These are phyloP conservation scores for Menura novaehollandiae DNA, from an alignment of 2,113 vertebrate genomes.

Conservation along the genomic window DNA sequence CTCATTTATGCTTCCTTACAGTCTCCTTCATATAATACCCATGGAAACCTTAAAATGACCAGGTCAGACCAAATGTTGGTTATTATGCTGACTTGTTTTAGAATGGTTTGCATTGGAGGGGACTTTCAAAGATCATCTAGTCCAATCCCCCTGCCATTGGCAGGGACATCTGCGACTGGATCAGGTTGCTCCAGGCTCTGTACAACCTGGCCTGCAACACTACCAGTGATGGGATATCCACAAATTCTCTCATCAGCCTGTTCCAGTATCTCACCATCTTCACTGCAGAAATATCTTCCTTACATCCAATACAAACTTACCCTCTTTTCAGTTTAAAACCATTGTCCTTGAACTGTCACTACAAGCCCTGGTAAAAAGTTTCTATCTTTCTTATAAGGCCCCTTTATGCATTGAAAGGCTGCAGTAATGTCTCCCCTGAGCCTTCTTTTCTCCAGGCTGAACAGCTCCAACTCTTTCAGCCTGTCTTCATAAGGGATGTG, in stretches of 20 bases:
- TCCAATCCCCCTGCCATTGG: accelerated
- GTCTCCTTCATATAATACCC: background rate
- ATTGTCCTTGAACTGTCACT: background rate
- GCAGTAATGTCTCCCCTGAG: accelerated
- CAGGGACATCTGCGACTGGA: background rate
- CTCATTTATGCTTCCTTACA: background rate
- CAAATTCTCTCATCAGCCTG: background rate
- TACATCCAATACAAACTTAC: background rate
- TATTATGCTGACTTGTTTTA: background rate
- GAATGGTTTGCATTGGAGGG: background rate
- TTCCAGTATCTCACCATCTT: background rate
- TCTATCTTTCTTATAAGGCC: background rate
- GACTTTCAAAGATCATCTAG: background rate
- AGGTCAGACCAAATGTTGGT: background rate
- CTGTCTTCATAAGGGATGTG: accelerated
- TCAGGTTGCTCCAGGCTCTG: background rate
- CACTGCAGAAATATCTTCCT: background rate
- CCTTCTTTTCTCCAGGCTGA: background rate
- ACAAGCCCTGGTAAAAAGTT: background rate
- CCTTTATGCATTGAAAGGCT: background rate
- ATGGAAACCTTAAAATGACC: background rate
- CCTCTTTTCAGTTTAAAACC: background rate
- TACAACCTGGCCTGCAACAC: background rate
- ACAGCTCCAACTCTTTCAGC: background rate
- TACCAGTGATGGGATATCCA: accelerated